These are phyloP conservation scores for Hecatera dysodea DNA, from an alignment of 2,888 invertebrate genomes.

Conservation along the genomic window DNA sequence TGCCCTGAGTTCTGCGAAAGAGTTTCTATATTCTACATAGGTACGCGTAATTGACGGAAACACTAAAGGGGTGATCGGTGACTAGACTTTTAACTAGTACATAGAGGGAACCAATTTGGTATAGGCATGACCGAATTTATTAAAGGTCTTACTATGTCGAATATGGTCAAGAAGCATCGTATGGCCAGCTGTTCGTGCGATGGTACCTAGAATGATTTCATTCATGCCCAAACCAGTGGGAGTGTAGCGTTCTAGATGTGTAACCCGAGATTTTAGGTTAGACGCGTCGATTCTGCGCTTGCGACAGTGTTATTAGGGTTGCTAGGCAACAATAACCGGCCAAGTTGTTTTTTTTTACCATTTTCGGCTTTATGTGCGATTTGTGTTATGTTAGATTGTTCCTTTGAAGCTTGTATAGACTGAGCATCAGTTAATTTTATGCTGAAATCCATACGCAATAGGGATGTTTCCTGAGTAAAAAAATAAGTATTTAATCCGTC, in stretches of 20 bases:
- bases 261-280: slow-evolving; percentile 61
- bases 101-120: slow-evolving; percentile 12
- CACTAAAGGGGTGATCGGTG: slow-evolving; percentile 26
- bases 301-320: slow-evolving; percentile 47
- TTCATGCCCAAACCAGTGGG: slow-evolving; percentile 46
- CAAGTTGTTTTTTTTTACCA: slow-evolving; percentile 2
- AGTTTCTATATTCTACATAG: slow-evolving; percentile 28
- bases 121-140: slow-evolving; percentile 13
- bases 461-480: too few species aligned
- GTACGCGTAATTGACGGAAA: slow-evolving; percentile 24
- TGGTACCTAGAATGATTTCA: slow-evolving; percentile 25
- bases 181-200: slow-evolving; percentile 7
- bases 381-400: background rate
- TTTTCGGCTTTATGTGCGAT: background rate
- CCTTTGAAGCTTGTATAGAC: background rate
- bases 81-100: slow-evolving; percentile 26
- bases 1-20: slow-evolving; percentile 56
- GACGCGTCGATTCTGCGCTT: slow-evolving; percentile 44
- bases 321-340: background rate
- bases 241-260: slow-evolving; percentile 45
- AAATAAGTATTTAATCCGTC: too few species aligned
- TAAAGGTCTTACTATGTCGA: background rate
- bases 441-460: background rate
- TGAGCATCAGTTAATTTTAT: background rate
- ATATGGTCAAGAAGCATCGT: background rate